Percentiles rank a stretch among this genome's conserved stretches.
These are phyloP conservation scores for Cephus spinipes DNA, from an alignment of 2,888 invertebrate genomes.

Conservation along the genomic window DNA sequence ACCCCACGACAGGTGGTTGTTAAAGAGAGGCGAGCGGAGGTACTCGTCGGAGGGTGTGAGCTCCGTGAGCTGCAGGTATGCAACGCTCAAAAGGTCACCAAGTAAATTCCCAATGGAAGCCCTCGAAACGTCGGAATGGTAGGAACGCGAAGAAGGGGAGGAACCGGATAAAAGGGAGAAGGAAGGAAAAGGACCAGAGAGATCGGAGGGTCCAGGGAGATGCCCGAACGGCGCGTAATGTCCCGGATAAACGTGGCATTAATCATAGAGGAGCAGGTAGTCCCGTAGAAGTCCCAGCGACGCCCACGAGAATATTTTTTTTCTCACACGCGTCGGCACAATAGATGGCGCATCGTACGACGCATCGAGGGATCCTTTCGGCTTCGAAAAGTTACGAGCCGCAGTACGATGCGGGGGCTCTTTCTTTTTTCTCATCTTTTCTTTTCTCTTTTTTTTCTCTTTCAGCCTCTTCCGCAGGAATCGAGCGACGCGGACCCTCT, in stretches of 20 bases:
- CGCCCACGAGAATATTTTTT: conserved; percentile 35
- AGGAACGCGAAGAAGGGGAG: neutral
- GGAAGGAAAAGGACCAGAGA: neutral
- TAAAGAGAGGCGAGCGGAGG: neutral
- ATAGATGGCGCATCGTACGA: conserved; percentile 23
- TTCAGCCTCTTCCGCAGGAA: conserved; percentile 44
- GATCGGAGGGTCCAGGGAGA: neutral
- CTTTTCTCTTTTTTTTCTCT: conserved; percentile 1
- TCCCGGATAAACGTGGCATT: conserved; percentile 44
- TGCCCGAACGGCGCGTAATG: neutral
- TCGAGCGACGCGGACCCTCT: conserved; percentile 21
- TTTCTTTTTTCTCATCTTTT: neutral
- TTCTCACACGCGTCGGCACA: conserved; percentile 37
- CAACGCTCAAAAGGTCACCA: neutral
- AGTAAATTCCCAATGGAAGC: neutral
- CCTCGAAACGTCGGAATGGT: neutral
- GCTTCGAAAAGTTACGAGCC: conserved; percentile 3
- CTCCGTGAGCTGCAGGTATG: neutral
- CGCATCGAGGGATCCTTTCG: conserved; percentile 5
- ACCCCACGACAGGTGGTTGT: neutral
- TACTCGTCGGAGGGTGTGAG: neutral
- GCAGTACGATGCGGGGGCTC: neutral
- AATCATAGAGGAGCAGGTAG: conserved; percentile 55
- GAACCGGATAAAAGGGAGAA: neutral
- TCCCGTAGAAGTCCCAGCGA: conserved; percentile 28